Evolutionary conservation across 2,888 invertebrate species (phyloP).

Genomic region (Lithophane leautieri): DNA sequence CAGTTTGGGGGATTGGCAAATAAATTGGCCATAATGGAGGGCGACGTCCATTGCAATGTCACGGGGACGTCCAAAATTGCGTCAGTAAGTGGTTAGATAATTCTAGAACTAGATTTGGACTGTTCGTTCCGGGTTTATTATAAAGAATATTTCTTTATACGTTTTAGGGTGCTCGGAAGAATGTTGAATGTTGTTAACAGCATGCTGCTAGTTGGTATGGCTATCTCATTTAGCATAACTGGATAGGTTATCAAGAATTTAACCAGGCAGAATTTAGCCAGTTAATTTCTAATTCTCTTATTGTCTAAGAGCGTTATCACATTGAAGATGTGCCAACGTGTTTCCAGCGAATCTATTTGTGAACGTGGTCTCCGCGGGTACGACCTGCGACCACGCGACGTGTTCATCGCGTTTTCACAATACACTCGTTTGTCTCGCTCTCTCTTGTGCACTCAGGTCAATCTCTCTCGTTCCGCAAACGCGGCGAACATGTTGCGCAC

Average conservation of each 20-base stretch:
- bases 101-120: constrained; percentile 39
- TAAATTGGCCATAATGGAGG: constrained; percentile 65
- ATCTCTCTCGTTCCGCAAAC: no score
- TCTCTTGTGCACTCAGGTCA: no score
- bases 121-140: constrained; percentile 42
- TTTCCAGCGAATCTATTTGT: no score
- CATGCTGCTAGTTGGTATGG: background rate
- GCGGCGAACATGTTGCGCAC: no score
- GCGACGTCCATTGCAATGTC: constrained; percentile 67
- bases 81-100: constrained; percentile 45
- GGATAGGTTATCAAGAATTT: background rate
- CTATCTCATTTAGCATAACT: background rate
- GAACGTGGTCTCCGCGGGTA: no score
- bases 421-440: no score
- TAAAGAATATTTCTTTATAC: constrained; percentile 22
- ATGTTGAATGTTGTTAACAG: background rate
- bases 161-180: constrained; percentile 34
- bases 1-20: constrained; percentile 66
- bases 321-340: no score
- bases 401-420: no score
- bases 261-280: no score
- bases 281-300: background rate
- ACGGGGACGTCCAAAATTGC: constrained; percentile 50
- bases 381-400: no score
- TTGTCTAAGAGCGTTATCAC: no score